These are phyloP conservation scores for Nephotettix cincticeps DNA, from an alignment of 1,140 invertebrate genomes.

Conservation along the genomic window DNA sequence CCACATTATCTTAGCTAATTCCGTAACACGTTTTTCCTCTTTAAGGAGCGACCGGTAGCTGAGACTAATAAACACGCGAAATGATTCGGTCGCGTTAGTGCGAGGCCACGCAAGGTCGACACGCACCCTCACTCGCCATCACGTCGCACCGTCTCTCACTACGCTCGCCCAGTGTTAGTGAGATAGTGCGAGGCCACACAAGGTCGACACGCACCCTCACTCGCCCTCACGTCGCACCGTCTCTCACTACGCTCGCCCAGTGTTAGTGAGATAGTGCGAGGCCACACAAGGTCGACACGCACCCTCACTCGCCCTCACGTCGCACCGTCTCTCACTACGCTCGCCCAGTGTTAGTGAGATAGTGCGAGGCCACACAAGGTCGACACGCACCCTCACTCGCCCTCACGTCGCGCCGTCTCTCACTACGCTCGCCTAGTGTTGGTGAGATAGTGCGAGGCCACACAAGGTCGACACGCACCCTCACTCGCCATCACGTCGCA, in stretches of 20 bases:
- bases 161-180: no score
- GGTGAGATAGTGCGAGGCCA: no score
- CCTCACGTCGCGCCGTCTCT: no score
- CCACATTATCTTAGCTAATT: background rate
- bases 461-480: no score
- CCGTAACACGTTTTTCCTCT: slow-evolving; percentile 12
- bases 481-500: no score
- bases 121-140: background rate
- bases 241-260: no score
- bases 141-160: no score
- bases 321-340: no score
- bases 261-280: background rate
- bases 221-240: background rate
- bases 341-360: no score
- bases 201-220: background rate
- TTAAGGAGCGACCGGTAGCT: slow-evolving; percentile 13
- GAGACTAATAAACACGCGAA: slow-evolving; percentile 3
- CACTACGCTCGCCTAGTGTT: no score
- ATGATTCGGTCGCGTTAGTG: slow-evolving; percentile 1
- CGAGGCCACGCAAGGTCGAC: background rate
- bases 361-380: background rate
- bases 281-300: background rate
- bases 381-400: background rate
- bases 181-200: slow-evolving; percentile 2
- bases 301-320: background rate